These are phyloP conservation scores for Ginglymostoma cirratum DNA, from an alignment of 2,113 vertebrate species.

Conservation along the genomic window DNA sequence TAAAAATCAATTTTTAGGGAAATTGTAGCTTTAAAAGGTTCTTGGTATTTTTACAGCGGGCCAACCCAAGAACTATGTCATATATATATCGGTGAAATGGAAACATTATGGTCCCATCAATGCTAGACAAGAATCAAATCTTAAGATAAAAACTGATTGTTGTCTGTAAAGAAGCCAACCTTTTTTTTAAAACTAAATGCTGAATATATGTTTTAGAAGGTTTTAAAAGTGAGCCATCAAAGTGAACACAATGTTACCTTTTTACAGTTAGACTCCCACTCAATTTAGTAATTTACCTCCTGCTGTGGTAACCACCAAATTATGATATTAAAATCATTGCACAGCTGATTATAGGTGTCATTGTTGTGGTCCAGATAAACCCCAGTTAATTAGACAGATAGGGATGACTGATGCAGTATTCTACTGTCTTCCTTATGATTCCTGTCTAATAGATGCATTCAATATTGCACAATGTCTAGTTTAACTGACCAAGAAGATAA, in stretches of 20 bases:
- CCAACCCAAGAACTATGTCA: conserved; percentile 17
- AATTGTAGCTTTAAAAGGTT: conserved; percentile 29
- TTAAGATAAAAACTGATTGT: not conserved
- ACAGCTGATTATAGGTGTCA: not conserved
- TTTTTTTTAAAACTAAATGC: not conserved
- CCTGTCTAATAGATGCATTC: not conserved
- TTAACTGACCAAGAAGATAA: not conserved
- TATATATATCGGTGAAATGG: not conserved
- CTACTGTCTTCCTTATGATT: not conserved
- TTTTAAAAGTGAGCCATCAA: not conserved
- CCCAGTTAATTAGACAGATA: not conserved
- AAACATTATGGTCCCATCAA: not conserved
- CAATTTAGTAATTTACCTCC: not conserved
- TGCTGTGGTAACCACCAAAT: not conserved
- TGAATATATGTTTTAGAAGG: not conserved
- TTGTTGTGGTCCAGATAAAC: not conserved
- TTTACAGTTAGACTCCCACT: not conserved
- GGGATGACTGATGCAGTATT: not conserved
- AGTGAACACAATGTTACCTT: not conserved
- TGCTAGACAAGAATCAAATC: conserved; percentile 22
- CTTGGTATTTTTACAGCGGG: conserved; percentile 5
- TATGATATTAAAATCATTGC: too few relatives aligned
- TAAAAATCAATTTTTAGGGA: conserved; percentile 31
- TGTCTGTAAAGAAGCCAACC: not conserved
- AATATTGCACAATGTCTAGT: not conserved